These are phyloP conservation scores for Chamaea fasciata DNA, from an alignment of 2,113 vertebrate genomes.

Conservation along the genomic window DNA sequence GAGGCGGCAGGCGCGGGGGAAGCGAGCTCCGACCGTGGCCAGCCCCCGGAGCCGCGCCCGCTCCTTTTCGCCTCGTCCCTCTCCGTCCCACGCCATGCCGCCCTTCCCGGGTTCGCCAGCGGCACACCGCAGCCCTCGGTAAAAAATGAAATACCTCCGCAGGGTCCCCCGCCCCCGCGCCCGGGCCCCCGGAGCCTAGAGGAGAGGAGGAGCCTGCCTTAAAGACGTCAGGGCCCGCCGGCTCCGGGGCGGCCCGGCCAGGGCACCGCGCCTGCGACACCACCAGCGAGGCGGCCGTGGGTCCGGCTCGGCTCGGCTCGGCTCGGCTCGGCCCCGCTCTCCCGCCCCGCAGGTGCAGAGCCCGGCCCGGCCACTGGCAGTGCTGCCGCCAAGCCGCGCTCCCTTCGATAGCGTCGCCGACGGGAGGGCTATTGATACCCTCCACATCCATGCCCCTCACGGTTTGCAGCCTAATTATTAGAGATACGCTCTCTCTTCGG, in stretches of 20 bases:
- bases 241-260: background rate
- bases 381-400: background rate
- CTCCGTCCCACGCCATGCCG: background rate
- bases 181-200: background rate
- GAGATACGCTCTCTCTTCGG: background rate
- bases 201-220: conserved; percentile 65
- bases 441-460: rapidly evolving
- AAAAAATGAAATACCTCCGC: conserved; percentile 64
- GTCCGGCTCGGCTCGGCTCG: background rate
- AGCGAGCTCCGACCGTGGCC: background rate
- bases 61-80: background rate
- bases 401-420: no score
- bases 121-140: background rate
- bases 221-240: conserved; percentile 8
- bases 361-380: background rate
- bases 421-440: rapidly evolving
- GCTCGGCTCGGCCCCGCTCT: no score
- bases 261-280: background rate
- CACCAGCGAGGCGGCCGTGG: background rate
- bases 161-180: background rate
- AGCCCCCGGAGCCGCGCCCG: background rate
- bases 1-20: background rate
- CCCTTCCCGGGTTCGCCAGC: background rate
- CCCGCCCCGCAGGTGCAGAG: no score
- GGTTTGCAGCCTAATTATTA: rapidly evolving